Evolutionary conservation across 1,140 invertebrate species (phyloP).

Genomic region (Nomia melanderi): DNA sequence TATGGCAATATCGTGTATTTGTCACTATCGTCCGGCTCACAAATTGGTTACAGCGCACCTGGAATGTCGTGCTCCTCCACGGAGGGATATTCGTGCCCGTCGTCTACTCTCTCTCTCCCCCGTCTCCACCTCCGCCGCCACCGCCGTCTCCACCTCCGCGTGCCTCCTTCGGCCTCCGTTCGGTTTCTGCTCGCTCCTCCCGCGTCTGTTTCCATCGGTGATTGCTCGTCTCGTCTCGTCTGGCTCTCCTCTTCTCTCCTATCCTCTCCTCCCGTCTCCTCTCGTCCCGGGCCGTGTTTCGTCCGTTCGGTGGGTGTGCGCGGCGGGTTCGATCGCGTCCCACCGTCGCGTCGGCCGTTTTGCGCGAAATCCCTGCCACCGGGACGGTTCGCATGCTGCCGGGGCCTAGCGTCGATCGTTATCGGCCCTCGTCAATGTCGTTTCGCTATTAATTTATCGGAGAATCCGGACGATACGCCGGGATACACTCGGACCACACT

Average conservation of each 20-base stretch:
- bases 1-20: conserved; percentile 77
- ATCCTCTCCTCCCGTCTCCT: not conserved
- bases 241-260: not conserved
- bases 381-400: conserved; percentile 54
- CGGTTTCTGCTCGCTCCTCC: not conserved
- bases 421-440: conserved; percentile 66
- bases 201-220: not conserved
- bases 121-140: not conserved
- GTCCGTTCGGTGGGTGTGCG: conserved; percentile 13
- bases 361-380: conserved; percentile 54
- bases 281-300: not conserved
- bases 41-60: conserved; percentile 75
- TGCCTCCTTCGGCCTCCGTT: conserved; percentile 5
- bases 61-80: conserved; percentile 68
- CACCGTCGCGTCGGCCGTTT: conserved; percentile 30
- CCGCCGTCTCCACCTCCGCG: not conserved
- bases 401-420: conserved; percentile 59
- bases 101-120: not conserved
- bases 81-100: conserved; percentile 41
- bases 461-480: conserved; percentile 44
- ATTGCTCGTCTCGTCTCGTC: too few species aligned
- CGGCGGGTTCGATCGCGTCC: conserved; percentile 15
- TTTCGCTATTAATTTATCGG: conserved; percentile 65
- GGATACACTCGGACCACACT: conserved; percentile 61
- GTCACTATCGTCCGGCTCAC: conserved; percentile 74